Evolutionary conservation across 2,888 invertebrate species (phyloP), one percentile per base, ranked within the genome.

Genomic region (Metopia argyrocephala): DNA sequence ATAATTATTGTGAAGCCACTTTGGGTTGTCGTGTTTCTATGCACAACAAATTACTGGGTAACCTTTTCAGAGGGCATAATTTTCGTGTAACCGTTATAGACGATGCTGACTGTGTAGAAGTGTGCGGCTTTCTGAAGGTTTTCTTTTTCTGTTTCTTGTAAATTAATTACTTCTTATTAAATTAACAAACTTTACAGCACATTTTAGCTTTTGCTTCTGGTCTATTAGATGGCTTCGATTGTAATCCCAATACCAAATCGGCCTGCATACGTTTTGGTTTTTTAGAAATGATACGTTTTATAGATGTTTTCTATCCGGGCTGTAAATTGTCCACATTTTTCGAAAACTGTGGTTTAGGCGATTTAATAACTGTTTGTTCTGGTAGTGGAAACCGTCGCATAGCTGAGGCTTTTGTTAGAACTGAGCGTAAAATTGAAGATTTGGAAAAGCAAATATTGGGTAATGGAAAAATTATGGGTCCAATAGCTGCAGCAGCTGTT

Each of bases 251-350:
- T 91, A 98, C 98, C 12, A 99, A 99, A 91, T 98, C 99, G 2
- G 99, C 99, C 0, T 96, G 99, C 9, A 99, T 99, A 88, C 94
- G 99, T 59, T 92, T 99, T 65, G 99, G 99, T 23, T 93, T 99
- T 9, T 98, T 98, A 97, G 99, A 99, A 91, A 98, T 98, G 96
- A 96, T 99, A 86, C 96, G 97, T 89, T 99, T 98, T 90, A 96
- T 97, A 45, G 96, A 98, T 86, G 94, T 95, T 12, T 98, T 97
- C 92, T 98, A 97, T 90, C 95, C 97, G 0, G 96, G 96, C 79
- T 95, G 97, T 86, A 95, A 96, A 89, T 92, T 97, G 52, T 93
- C 95, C 64, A 99, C 99, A 1, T 99, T 99, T 93, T 96, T 99
- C 89, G 99, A 99, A 92, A 98, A 98, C 85, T 99, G 99, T 89